Evolutionary conservation across 2,888 invertebrate genomes (phyloP).

Genomic region (Conops quadrifasciatus): DNA sequence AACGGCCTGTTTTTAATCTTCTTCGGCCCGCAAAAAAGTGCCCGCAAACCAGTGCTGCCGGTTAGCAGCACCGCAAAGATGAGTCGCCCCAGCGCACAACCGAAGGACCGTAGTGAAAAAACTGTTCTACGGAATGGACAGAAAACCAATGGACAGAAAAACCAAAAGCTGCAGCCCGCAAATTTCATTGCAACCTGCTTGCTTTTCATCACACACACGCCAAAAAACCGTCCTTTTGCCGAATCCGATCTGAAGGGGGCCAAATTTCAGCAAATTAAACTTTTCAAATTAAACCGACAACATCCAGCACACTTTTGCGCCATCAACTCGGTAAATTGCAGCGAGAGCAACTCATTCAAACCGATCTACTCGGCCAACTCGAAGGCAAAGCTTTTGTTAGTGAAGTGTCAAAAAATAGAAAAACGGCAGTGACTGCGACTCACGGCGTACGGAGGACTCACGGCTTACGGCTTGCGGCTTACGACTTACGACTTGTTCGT

Average conservation of each 20-base stretch:
- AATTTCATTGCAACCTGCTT: no score
- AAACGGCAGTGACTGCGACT: no score
- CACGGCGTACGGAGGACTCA: no score
- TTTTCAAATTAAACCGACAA: conserved; percentile 33
- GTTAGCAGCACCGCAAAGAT: conserved; percentile 2
- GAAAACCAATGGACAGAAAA: no score
- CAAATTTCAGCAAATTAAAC: conserved; percentile 33
- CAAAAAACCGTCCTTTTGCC: no score
- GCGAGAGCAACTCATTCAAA: conserved; percentile 1
- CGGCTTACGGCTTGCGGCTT: no score
- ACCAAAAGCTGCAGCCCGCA: no score
- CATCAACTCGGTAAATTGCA: neutral
- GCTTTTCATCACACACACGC: no score
- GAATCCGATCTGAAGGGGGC: no score
- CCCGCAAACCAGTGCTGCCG: neutral
- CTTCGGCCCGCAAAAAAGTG: neutral
- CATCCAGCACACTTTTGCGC: neutral
- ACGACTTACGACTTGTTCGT: neutral
- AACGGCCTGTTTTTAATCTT: conserved; percentile 14
- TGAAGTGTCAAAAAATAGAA: no score
- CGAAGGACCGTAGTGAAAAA: neutral
- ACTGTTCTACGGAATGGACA: neutral
- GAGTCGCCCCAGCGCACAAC: neutral
- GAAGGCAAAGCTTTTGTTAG: neutral
- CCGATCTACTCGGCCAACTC: conserved; percentile 1